phyloP scores from a whole-genome alignment of 2,113 vertebrate species.

The Myotis yumanensis region DNA sequence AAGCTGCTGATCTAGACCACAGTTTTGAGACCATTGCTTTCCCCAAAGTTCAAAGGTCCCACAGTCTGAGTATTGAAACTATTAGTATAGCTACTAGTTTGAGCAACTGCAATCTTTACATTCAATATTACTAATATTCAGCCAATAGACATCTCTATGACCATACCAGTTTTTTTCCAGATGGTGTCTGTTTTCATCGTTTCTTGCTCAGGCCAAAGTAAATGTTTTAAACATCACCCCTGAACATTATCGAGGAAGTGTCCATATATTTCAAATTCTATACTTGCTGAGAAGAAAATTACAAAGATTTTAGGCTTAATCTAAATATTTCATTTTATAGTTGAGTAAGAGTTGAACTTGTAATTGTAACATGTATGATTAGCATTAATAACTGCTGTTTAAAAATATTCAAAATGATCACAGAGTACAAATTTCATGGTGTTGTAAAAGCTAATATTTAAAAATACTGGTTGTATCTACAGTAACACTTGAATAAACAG shows the following conservation, averaged over 20 bases:
- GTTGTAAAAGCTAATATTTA: neutral
- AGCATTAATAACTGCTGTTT: neutral
- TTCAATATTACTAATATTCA: neutral
- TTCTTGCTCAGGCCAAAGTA: neutral
- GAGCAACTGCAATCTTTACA: neutral
- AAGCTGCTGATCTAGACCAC: neutral
- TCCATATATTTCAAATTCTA: neutral
- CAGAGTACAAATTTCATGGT: neutral
- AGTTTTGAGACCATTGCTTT: neutral
- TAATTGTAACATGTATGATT: neutral
- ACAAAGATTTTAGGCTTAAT: neutral
- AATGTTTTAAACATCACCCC: neutral
- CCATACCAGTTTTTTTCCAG: neutral
- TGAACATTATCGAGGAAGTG: neutral
- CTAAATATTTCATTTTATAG: conserved; percentile 16
- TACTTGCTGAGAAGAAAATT: conserved; percentile 9
- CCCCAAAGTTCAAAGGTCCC: neutral
- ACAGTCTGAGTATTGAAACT: neutral
- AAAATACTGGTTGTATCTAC: neutral
- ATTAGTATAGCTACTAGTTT: neutral
- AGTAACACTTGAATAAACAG: neutral
- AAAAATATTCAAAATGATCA: neutral
- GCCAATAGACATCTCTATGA: neutral
- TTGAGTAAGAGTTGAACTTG: neutral
- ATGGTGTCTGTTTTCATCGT: neutral